Percentiles rank a stretch among this genome's conserved stretches.
phyloP scores from a whole-genome alignment of 2,113 vertebrate species.

The Colossoma macropomum region DNA sequence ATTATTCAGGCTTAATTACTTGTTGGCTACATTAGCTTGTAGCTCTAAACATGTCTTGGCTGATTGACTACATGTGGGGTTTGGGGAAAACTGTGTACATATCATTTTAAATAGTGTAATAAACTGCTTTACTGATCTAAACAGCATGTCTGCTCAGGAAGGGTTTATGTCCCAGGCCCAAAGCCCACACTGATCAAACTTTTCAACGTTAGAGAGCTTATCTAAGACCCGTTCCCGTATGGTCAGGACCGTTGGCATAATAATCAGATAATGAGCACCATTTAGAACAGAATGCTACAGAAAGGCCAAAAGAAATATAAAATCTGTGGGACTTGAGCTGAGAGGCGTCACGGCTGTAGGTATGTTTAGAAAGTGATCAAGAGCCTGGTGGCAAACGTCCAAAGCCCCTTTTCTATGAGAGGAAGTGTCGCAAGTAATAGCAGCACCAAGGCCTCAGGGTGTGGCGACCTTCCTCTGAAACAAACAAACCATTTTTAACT shows the following conservation, averaged over 20 bases:
- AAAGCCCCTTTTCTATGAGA: constrained; percentile 80
- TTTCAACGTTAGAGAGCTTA: background rate
- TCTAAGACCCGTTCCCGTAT: background rate
- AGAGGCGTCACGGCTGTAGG: constrained; percentile 42
- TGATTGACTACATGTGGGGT: no score
- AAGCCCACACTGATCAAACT: background rate
- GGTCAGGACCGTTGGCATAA: background rate
- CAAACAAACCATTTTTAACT: constrained; percentile 86
- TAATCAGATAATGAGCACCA: background rate
- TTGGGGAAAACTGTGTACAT: no score
- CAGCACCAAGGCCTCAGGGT: constrained; percentile 80
- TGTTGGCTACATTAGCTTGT: no score
- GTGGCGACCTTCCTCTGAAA: constrained; percentile 84
- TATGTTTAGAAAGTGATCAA: constrained; percentile 54
- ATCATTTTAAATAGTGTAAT: no score
- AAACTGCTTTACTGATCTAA: background rate
- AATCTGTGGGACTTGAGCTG: background rate
- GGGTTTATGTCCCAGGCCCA: background rate
- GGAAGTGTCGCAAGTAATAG: constrained; percentile 83
- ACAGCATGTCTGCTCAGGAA: background rate
- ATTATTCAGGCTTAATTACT: no score
- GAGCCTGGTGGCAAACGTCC: constrained; percentile 68
- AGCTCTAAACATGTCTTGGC: no score
- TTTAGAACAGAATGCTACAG: background rate
- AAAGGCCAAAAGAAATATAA: background rate